phyloP scores from a whole-genome alignment of 2,113 vertebrate species.

The Tragelaphus scriptus region DNA sequence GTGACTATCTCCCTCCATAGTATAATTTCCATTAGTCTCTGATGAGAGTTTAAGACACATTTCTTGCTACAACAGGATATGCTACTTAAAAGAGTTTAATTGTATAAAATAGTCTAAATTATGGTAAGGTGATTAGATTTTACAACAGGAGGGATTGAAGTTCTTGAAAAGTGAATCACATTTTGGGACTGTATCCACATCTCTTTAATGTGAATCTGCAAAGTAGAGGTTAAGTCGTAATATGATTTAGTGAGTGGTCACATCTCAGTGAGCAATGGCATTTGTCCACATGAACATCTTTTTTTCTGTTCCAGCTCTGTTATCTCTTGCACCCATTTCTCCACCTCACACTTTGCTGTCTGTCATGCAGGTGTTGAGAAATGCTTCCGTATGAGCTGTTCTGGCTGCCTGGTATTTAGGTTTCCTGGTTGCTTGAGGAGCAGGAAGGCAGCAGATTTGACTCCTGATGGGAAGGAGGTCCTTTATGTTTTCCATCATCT shows the following conservation, averaged over 20 bases:
- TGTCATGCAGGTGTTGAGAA: background rate
- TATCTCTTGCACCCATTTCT: background rate
- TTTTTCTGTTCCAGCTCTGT: background rate
- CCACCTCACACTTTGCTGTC: background rate
- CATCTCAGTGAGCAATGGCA: background rate
- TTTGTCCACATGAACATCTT: background rate
- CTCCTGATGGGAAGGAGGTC: background rate
- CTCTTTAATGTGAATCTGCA: background rate
- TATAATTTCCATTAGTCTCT: background rate
- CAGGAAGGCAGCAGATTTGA: background rate
- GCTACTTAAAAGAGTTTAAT: conserved; percentile 6
- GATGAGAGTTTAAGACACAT: background rate
- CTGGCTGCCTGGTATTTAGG: background rate
- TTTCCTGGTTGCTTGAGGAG: background rate
- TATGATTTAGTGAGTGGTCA: background rate
- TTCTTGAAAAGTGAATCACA: background rate
- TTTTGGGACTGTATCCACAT: background rate
- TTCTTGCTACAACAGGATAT: background rate
- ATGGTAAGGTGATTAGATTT: background rate
- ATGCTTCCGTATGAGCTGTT: background rate
- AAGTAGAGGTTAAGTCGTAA: background rate
- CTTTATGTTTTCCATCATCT: background rate
- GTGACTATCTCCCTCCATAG: background rate
- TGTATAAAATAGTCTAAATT: conserved; percentile 4
- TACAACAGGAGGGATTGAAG: background rate